A percentile compares a stretch with the other conserved stretches of the same genome.
Conservation (phyloP, 2,888 invertebrate species). For the Volucella inflata region DNA sequence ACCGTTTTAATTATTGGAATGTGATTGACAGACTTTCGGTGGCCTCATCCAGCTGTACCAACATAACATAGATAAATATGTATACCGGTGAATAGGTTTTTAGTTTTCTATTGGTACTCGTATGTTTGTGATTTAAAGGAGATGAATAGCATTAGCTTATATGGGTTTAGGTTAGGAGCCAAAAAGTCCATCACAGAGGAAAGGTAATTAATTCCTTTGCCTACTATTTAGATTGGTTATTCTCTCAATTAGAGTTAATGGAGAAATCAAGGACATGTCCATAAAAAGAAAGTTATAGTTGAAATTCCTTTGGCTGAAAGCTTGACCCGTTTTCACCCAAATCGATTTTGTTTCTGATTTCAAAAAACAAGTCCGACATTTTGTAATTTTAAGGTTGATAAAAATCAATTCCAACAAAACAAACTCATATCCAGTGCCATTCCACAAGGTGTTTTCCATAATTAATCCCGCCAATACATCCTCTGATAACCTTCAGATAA, state of each 20-base stretch:
- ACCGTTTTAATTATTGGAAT: slow-evolving; percentile 54
- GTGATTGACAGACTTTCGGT: slow-evolving; percentile 48
- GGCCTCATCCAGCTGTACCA: neutral
- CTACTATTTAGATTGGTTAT: slow-evolving; percentile 11
- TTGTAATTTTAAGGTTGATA: too few species aligned
- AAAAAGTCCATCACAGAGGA: slow-evolving; percentile 15
- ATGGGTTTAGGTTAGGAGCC: slow-evolving; percentile 7
- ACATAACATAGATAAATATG: neutral
- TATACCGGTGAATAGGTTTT: slow-evolving; percentile 12
- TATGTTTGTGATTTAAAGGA: neutral
- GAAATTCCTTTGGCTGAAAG: too few species aligned
- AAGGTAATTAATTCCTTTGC: slow-evolving; percentile 23
- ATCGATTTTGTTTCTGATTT: too few species aligned
- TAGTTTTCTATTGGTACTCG: neutral
- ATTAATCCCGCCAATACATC: too few species aligned
- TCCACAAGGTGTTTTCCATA: too few species aligned
- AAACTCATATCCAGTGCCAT: too few species aligned
- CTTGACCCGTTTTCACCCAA: too few species aligned
- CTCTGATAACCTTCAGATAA: too few species aligned
- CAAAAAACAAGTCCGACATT: too few species aligned
- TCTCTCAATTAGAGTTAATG: slow-evolving; percentile 15
- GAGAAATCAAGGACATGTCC: slow-evolving; percentile 13
- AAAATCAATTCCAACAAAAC: too few species aligned
- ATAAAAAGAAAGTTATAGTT: neutral
- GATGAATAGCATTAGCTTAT: neutral